phyloP scores from a whole-genome alignment of 2,797 vertebrate species.

The Rallus crepitans region DNA sequence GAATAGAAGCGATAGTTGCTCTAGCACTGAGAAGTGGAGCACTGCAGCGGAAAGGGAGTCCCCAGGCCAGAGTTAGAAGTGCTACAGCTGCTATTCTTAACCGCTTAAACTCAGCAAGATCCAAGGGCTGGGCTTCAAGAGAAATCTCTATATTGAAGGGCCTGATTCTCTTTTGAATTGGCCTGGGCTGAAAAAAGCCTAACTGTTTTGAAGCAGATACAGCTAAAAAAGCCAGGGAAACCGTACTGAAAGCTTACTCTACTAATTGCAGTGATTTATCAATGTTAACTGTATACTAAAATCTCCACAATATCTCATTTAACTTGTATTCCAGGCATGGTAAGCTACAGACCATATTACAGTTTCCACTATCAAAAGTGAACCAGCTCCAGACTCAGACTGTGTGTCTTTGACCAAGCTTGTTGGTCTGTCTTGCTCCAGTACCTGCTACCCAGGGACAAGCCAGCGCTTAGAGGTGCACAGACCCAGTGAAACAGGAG shows the following conservation, averaged over 20 bases:
- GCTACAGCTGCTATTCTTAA: background rate
- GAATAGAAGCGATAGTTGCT: background rate
- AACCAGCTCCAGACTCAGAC: background rate
- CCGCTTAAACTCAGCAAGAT: background rate
- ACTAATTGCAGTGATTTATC: background rate
- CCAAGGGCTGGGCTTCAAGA: background rate
- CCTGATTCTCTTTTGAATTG: background rate
- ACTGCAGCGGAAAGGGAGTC: background rate
- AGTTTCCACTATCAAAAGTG: background rate
- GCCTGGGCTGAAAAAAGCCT: background rate
- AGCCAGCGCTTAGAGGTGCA: background rate
- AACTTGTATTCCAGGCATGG: background rate
- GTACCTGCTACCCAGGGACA: background rate
- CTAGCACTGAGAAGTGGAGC: background rate
- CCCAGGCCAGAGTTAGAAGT: slow-evolving; percentile 14
- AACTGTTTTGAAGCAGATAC: background rate
- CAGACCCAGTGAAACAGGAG: background rate
- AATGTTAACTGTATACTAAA: background rate
- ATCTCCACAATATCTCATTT: background rate
- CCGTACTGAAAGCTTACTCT: background rate
- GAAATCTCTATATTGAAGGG: background rate
- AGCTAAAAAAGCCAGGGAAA: background rate
- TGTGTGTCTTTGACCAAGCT: background rate
- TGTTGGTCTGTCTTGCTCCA: background rate
- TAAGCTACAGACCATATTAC: background rate